Evolutionary conservation across 2,797 vertebrate genomes (phyloP), one percentile per base, ranked within the genome.

Genomic region (Furcifer pardalis): DNA sequence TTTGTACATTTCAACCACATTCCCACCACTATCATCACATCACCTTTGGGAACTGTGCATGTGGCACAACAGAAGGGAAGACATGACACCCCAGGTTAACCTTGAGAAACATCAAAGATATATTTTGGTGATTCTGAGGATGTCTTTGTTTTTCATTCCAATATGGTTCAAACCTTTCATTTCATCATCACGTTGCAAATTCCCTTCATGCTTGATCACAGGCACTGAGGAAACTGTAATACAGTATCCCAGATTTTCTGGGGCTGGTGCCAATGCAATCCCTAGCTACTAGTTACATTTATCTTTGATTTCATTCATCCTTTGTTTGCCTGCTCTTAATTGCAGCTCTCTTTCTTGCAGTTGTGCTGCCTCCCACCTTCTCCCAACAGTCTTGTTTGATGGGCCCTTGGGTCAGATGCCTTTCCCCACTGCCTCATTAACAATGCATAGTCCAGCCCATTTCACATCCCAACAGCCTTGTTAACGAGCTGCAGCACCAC

Each of bases 341-440:
- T 87, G 79, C 65, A 72, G 66, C 42, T 84, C 73, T 81, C 56
- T 35, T 81, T 87, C 73, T 56, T 81, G 72, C 40, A 81, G 72
- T 65, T 71, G 72, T 30, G 42, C 27, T 35, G 62, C 66, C 73
- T 71, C 72, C 35, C 65, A 72, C 59, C 52, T 73, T 73, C 35
- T 87, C 86, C 86, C 83, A 23, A 35, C 42, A 72, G 86, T 66
- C 86, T 87, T 81, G 74, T 84, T 84, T 81, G 79, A 65, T 23
- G 23, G 25, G 37, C 66, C 74, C 83, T 37, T 65, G 74, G n/a
- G 65, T 81, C 82, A 77, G 66, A 56, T 35, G 63, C 30, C 78
- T 81, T 81, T 81, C 84, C 75, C 74, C 35, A 32, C 27, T 82
- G 73, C 42, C 84, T 82, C 42, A 81, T 86, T 86, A 86, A 68